Base-by-base conservation (phyloP, 2,888 invertebrate genomes). In the Sialis fuliginosa region DNA sequence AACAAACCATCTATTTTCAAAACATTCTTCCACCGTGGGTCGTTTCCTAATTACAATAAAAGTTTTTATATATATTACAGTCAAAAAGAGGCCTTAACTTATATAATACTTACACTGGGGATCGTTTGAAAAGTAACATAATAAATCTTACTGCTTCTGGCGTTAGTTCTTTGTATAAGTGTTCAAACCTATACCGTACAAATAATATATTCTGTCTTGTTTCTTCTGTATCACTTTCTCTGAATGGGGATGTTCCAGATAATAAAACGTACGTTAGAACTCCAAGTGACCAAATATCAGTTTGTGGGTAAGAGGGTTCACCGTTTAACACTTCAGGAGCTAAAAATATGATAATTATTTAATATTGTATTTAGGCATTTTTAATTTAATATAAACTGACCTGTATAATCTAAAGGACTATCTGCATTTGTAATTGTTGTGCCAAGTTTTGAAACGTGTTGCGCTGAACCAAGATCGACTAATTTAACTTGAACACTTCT, bases 211-310 rank as follows among this genome's bases (percentile, higher is more conserved):
- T 95, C 63, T 89, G 87, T 54, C 83, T 77, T 5, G 89, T 91
- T 64, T 95, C 93, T 13, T 79, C 74, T 49, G 83, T 81, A 55
- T 82, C 81, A 4, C 69, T 70, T 4, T 92, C 95, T 49, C 75
- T 72, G 79, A 92, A 98, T 42, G 97, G 93, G 46, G 93, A 84
- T 49, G 78, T 80, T 10, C 96, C 97, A 4, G 93, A 93, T 53
- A 98, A 67, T 69, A 98, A 73, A 40, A 95, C 73, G 68, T 97
- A 98, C 1, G 89, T 74, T 6, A 97, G 69, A 8, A 89, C 89
- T 46, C 95, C 97, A 45, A 97, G 75, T 13, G 89, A 84, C 98
- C 97, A 98, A 57, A 97, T 81, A 66, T 98, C 98, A 4, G 89
- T 85, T 62, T 90, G 88, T 2, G 85, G 85, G 63, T 81, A 86